phyloP scores from a whole-genome alignment of 2,113 vertebrate genomes.

The Cercopithecus mona region DNA sequence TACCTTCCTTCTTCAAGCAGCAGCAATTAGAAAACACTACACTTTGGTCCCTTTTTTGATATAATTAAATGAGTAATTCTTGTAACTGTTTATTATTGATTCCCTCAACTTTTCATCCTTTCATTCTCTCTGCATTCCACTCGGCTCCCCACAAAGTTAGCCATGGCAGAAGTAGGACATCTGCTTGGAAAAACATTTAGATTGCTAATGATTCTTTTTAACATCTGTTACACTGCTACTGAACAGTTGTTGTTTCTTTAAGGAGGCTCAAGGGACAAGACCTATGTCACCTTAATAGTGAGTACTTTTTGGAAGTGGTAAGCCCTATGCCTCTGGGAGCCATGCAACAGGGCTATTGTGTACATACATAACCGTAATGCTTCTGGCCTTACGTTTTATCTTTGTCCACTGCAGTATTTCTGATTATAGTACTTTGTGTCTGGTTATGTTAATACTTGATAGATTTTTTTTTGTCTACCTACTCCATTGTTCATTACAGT shows the following conservation, averaged over 20 bases:
- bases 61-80: slow-evolving; percentile 78
- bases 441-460: slow-evolving; percentile 58
- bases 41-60: slow-evolving; percentile 37
- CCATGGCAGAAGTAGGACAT: slow-evolving; percentile 82
- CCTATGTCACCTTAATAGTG: slow-evolving; percentile 80
- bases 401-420: slow-evolving; percentile 65
- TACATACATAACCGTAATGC: slow-evolving; percentile 67
- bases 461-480: neutral
- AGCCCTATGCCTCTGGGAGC: slow-evolving; percentile 74
- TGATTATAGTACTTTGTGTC: slow-evolving; percentile 56
- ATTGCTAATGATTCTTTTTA: slow-evolving; percentile 85
- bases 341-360: slow-evolving; percentile 56
- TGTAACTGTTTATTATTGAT: slow-evolving; percentile 79
- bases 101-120: slow-evolving; percentile 71
- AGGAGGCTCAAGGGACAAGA: slow-evolving; percentile 82
- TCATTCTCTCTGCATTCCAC: slow-evolving; percentile 8
- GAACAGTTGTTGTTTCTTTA: slow-evolving; percentile 86
- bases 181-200: slow-evolving; percentile 84
- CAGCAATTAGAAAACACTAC: neutral
- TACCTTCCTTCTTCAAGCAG: slow-evolving; percentile 37
- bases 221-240: slow-evolving; percentile 83
- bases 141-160: slow-evolving; percentile 75
- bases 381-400: slow-evolving; percentile 50
- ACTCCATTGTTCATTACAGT: slow-evolving; percentile 47
- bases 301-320: slow-evolving; percentile 75